A percentile compares a stretch with the other conserved stretches of the same genome.
Evolutionary conservation across 1,140 invertebrate genomes (phyloP).

Genomic region (Rhopalosiphum padi): DNA sequence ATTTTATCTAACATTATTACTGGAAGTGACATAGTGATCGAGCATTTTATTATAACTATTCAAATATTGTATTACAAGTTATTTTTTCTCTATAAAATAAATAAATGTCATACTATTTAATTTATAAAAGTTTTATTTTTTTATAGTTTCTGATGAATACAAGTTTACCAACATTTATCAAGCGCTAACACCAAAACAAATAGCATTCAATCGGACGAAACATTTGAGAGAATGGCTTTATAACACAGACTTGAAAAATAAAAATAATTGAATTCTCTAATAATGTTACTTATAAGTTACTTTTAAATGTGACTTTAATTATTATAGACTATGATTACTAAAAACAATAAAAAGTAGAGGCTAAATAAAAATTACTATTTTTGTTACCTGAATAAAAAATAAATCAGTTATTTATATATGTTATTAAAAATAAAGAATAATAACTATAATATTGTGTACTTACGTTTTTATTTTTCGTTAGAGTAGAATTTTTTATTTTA

Average conservation of each 20-base stretch:
- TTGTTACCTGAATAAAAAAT: neutral
- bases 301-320: neutral
- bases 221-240: conserved; percentile 53
- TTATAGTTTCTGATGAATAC: conserved; percentile 24
- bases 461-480: neutral
- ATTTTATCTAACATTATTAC: neutral
- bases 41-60: neutral
- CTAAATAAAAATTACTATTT: neutral
- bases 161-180: conserved; percentile 24
- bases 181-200: conserved; percentile 1
- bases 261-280: neutral
- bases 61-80: neutral
- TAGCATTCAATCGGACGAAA: conserved; percentile 44
- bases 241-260: conserved; percentile 15
- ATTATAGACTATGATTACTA: neutral
- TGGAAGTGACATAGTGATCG: neutral
- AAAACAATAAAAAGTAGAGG: neutral
- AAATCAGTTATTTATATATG: neutral
- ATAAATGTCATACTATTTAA: neutral
- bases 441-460: no score
- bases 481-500: no score
- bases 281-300: neutral
- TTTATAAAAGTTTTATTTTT: neutral
- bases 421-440: no score
- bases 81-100: neutral